Conservation (phyloP, 2,797 vertebrate species). For the Chaunax sp. region DNA sequence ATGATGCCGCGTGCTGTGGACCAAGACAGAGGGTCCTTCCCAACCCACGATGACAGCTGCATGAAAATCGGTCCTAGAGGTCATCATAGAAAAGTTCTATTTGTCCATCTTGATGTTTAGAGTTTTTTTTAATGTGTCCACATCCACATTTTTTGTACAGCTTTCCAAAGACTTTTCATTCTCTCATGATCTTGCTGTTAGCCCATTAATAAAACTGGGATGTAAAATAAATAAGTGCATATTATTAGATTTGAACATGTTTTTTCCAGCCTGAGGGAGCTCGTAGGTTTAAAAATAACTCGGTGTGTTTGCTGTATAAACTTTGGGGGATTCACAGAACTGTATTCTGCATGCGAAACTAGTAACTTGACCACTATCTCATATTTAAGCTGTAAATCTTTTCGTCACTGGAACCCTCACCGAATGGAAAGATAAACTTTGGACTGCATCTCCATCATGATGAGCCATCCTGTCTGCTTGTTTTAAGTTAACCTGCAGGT, state of each 20-base stretch:
- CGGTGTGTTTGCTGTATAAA: conserved; percentile 26
- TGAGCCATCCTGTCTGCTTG: conserved; percentile 32
- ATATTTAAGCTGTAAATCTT: conserved; percentile 49
- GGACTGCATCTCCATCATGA: conserved; percentile 23
- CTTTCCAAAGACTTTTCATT: conserved; percentile 71
- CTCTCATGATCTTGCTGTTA: conserved; percentile 67
- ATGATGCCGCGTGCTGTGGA: conserved; percentile 75
- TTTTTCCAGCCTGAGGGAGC: conserved; percentile 43
- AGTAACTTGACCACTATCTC: conserved; percentile 26
- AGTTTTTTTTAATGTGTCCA: conserved; percentile 48
- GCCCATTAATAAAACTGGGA: conserved; percentile 56
- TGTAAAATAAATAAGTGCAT: conserved; percentile 78
- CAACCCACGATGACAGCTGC: conserved; percentile 71
- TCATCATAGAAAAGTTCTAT: conserved; percentile 52
- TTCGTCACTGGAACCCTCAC: conserved; percentile 12
- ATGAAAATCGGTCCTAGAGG: conserved; percentile 68
- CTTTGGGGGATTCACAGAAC: conserved; percentile 22
- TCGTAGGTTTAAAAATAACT: conserved; percentile 1
- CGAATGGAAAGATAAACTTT: conserved; percentile 43
- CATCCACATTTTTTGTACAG: conserved; percentile 59
- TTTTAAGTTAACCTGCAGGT: conserved; percentile 71
- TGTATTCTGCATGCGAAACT: conserved; percentile 53
- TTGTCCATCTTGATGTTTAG: conserved; percentile 59
- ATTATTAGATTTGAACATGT: conserved; percentile 52
- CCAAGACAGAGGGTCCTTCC: conserved; percentile 77